Conservation (phyloP, 2,113 vertebrate species). For the Amphiprion percula region DNA sequence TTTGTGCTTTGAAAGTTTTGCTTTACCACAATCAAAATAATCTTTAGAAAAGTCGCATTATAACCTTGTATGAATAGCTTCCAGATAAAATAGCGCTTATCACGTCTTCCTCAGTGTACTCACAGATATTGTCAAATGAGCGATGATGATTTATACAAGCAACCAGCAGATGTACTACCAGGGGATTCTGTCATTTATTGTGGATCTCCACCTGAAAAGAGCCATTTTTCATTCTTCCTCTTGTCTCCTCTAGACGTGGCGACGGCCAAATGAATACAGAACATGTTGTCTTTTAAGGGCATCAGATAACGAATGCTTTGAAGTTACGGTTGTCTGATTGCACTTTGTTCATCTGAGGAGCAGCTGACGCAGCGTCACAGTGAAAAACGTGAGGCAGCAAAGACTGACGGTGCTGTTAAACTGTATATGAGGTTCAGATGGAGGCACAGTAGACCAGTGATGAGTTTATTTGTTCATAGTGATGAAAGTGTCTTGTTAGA, state of each 20-base stretch:
- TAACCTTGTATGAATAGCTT: neutral
- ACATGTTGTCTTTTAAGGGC: conserved; percentile 72
- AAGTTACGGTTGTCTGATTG: conserved; percentile 81
- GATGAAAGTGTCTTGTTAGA: conserved; percentile 63
- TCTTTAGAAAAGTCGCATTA: neutral
- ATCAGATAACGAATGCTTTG: conserved; percentile 77
- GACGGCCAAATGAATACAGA: conserved; percentile 70
- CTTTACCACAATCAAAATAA: neutral
- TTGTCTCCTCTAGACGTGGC: conserved; percentile 70
- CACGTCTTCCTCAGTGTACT: neutral
- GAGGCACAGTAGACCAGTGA: conserved; percentile 34
- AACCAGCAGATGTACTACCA: too few relatives aligned
- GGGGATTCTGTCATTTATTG: neutral
- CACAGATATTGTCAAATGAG: neutral
- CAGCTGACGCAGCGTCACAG: neutral
- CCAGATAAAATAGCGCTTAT: neutral
- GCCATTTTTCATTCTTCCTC: neutral
- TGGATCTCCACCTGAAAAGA: neutral
- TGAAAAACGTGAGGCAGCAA: neutral
- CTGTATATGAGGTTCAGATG: conserved; percentile 13
- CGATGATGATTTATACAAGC: neutral
- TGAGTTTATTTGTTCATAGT: conserved; percentile 61
- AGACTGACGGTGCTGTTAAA: conserved; percentile 26
- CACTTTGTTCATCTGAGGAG: conserved; percentile 8
- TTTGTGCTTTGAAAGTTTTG: neutral